Conservation (phyloP, 2,888 invertebrate species). For the Drosophila longiperda region DNA sequence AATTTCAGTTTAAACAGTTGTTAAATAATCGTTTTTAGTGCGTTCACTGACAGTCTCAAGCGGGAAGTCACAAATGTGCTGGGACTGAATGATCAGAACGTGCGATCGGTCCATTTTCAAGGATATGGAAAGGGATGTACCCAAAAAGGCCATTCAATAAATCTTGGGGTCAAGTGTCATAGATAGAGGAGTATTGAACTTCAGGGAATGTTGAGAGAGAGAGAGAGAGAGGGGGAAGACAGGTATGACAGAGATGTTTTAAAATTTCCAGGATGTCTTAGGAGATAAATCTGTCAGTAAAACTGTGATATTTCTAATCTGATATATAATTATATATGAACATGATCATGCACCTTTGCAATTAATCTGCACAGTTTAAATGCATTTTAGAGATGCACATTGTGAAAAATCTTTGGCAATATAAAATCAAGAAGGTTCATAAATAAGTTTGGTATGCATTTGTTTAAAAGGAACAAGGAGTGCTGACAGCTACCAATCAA, state of each 20-base stretch:
- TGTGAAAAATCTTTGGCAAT: background rate
- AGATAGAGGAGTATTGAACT: conserved; percentile 2
- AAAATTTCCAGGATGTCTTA: background rate
- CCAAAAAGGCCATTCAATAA: conserved; percentile 1
- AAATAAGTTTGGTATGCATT: conserved; percentile 1
- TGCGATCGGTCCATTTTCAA: conserved; percentile 40
- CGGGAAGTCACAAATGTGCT: conserved; percentile 22
- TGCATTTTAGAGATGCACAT: background rate
- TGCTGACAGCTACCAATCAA: conserved; percentile 47
- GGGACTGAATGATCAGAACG: conserved; percentile 9
- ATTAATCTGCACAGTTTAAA: background rate
- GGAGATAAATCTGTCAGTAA: background rate
- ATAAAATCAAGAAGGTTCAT: background rate
- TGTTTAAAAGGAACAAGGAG: background rate
- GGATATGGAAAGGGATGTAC: conserved; percentile 30
- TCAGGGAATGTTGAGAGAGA: background rate
- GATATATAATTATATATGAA: background rate
- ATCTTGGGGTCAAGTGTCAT: conserved; percentile 22
- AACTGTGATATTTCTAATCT: background rate
- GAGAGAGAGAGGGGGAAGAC: no score
- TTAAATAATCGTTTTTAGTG: conserved; percentile 70
- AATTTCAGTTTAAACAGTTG: conserved; percentile 81
- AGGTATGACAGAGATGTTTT: background rate
- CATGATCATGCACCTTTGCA: background rate
- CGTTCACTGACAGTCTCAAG: conserved; percentile 58